Percentiles rank a stretch among this genome's conserved stretches.
Evolutionary conservation across 2,888 invertebrate species (phyloP).

Genomic region (Leptinotarsa juncta): DNA sequence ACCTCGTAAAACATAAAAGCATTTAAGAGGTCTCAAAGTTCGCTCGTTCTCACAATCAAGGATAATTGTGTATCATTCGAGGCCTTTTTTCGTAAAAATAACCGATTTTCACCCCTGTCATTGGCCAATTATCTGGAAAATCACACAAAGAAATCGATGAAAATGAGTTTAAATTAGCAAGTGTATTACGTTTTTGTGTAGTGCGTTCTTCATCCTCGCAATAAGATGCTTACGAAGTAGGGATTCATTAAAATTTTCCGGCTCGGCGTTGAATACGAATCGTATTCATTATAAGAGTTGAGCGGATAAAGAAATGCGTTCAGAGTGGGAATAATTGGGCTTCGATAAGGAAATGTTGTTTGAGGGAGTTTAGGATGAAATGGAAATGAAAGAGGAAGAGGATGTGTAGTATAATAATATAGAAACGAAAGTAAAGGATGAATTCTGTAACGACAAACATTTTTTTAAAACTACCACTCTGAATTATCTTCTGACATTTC

Average conservation of each 20-base stretch:
- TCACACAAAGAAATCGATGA: not conserved
- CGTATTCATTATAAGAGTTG: not conserved
- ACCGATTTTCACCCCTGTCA: not conserved
- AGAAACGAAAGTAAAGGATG: no score
- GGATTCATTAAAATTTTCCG: constrained; percentile 5
- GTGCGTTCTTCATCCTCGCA: not conserved
- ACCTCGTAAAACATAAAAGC: no score
- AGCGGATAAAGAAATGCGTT: not conserved
- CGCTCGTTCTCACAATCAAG: no score
- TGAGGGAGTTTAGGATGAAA: not conserved
- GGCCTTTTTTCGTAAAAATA: not conserved
- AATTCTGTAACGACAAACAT: no score
- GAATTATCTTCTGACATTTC: no score
- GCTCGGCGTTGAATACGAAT: not conserved
- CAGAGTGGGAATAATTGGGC: not conserved
- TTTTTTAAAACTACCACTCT: no score
- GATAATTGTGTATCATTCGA: no score
- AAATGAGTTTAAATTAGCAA: not conserved
- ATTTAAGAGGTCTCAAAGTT: no score
- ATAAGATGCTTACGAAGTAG: not conserved
- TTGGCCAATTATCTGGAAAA: not conserved
- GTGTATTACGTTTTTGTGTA: not conserved
- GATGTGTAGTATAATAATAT: no score
- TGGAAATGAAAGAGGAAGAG: no score
- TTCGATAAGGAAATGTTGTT: not conserved